Evolutionary conservation across 2,888 invertebrate genomes (phyloP).

Genomic region (Elysia crispata): DNA sequence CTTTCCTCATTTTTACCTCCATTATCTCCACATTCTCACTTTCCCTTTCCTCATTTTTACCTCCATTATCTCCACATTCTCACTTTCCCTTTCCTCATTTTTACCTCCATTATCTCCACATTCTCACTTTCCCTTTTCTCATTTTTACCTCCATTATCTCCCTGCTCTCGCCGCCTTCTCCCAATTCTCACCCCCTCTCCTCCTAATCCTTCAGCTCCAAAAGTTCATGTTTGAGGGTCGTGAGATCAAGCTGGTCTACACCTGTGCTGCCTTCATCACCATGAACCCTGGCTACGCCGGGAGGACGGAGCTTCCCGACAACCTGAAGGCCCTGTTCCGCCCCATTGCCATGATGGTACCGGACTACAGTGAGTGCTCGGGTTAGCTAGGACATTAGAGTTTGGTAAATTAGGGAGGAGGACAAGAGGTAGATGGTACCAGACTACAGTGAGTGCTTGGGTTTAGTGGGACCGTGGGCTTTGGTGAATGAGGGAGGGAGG

Average conservation of each 20-base stretch:
- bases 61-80: background rate
- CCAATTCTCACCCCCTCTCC: too few species aligned
- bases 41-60: background rate
- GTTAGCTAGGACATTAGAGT: too few species aligned
- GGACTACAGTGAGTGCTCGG: constrained; percentile 85
- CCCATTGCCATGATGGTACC: constrained; percentile 96
- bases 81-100: too few species aligned
- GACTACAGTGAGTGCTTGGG: constrained; percentile 85
- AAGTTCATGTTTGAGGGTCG: constrained; percentile 94
- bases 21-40: background rate
- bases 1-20: background rate
- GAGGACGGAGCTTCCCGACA: constrained; percentile 91
- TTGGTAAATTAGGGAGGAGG: too few species aligned
- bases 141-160: too few species aligned
- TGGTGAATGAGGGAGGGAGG: too few species aligned
- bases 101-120: background rate
- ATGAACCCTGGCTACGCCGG: constrained; percentile 97
- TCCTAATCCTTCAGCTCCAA: too few species aligned
- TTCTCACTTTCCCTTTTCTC: too few species aligned
- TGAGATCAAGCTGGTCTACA: constrained; percentile 88
- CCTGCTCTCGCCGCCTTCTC: too few species aligned
- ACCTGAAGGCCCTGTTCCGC: constrained; percentile 90
- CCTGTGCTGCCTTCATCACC: constrained; percentile 91
- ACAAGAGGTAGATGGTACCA: constrained; percentile 97
- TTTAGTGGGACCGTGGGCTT: too few species aligned